A percentile compares a stretch with the other conserved stretches of the same genome.
Evolutionary conservation across 2,797 vertebrate species (phyloP).

Genomic region (Tolypeutes matacus): DNA sequence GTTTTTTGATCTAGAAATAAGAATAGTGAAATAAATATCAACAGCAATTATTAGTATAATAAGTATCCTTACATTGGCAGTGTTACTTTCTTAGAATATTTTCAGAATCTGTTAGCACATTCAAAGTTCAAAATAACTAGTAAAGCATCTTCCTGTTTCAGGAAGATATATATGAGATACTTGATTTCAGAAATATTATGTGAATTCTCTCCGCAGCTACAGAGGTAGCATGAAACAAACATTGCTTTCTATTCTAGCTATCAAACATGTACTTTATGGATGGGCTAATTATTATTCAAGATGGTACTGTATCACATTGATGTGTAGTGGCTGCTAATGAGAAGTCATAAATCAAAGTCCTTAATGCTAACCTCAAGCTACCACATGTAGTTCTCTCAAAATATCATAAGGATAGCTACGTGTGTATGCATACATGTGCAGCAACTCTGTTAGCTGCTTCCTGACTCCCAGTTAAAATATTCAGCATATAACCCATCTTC

Average conservation of each 20-base stretch:
- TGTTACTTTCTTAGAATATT: background rate
- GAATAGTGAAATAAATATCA: conserved; percentile 22
- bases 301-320: background rate
- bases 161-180: background rate
- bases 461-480: conserved; percentile 20
- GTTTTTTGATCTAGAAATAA: background rate
- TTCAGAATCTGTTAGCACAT: conserved; percentile 11
- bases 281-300: conserved; percentile 70
- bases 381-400: background rate
- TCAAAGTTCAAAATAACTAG: background rate
- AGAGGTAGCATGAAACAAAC: background rate
- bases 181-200: conserved; percentile 2
- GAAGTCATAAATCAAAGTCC: conserved; percentile 74
- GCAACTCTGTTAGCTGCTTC: background rate
- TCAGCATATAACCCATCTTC: background rate
- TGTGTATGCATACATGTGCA: conserved; percentile 26
- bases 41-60: background rate
- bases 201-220: background rate
- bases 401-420: background rate
- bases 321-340: conserved; percentile 70
- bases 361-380: conserved; percentile 9
- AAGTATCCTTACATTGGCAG: background rate
- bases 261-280: conserved; percentile 58
- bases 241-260: conserved; percentile 23
- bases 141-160: background rate